Conservation (phyloP, 2,888 invertebrate species). For the Tetanocera ferruginea region DNA sequence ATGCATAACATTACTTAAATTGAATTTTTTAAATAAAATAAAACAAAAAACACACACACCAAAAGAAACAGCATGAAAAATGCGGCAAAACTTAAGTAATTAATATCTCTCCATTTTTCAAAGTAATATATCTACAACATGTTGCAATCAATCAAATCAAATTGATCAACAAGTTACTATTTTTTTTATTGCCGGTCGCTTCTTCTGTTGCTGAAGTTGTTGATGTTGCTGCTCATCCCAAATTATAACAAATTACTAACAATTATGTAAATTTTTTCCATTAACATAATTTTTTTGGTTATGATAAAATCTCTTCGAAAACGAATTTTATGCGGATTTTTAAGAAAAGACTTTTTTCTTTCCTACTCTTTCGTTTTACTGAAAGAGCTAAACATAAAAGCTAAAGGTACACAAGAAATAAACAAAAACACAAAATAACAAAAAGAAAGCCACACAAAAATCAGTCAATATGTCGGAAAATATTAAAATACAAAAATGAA, state of each 20-base stretch:
- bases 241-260: neutral
- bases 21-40: neutral
- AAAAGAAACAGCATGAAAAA: neutral
- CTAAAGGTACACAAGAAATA: neutral
- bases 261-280: conserved; percentile 33
- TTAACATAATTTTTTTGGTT: conserved; percentile 3
- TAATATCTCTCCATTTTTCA: neutral
- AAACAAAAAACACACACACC: neutral
- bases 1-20: neutral
- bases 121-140: neutral
- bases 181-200: neutral
- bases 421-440: conserved; percentile 18
- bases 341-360: neutral
- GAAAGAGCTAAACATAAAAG: neutral
- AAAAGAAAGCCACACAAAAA: conserved; percentile 42
- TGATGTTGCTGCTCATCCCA: neutral
- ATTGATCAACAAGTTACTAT: neutral
- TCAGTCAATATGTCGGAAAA: conserved; percentile 48
- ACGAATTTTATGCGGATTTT: neutral
- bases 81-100: neutral
- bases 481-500: conserved; percentile 10
- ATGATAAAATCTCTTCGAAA: neutral
- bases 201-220: neutral
- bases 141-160: conserved; percentile 19
- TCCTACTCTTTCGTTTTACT: too few relatives aligned